Conservation (phyloP, 2,888 invertebrate species). For the Morpho deidamia region DNA sequence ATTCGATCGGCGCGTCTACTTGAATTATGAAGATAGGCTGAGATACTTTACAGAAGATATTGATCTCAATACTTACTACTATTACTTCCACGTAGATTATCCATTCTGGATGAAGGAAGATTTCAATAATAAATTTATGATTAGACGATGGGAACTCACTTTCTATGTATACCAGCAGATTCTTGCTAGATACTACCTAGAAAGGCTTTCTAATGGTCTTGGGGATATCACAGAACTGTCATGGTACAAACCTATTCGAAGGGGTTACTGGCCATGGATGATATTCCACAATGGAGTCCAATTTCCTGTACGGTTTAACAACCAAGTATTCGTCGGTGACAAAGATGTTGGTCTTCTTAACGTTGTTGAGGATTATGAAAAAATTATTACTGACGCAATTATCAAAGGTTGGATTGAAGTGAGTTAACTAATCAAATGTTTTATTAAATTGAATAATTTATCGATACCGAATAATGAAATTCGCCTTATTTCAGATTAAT, state of each 20-base stretch:
- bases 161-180: constrained; percentile 82
- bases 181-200: constrained; percentile 75
- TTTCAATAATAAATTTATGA: constrained; percentile 49
- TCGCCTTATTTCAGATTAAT: constrained; percentile 43
- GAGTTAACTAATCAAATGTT: constrained; percentile 21
- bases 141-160: constrained; percentile 74
- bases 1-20: constrained; percentile 73
- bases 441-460: too few species aligned
- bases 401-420: constrained; percentile 73
- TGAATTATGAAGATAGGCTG: constrained; percentile 75
- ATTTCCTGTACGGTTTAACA: constrained; percentile 69
- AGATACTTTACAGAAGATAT: constrained; percentile 84
- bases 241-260: constrained; percentile 58
- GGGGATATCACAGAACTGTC: constrained; percentile 64
- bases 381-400: constrained; percentile 77
- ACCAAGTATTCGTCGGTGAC: constrained; percentile 49
- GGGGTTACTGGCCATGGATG: constrained; percentile 79
- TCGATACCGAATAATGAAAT: not conserved
- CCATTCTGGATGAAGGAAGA: constrained; percentile 80
- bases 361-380: constrained; percentile 62
- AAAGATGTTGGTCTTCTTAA: constrained; percentile 49
- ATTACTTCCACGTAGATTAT: constrained; percentile 78
- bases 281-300: constrained; percentile 74
- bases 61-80: constrained; percentile 80
- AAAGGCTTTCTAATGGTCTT: constrained; percentile 72